Percentiles rank a stretch among this genome's conserved stretches.
These are phyloP conservation scores for Sesia apiformis DNA, from an alignment of 2,888 invertebrate genomes.

Conservation along the genomic window DNA sequence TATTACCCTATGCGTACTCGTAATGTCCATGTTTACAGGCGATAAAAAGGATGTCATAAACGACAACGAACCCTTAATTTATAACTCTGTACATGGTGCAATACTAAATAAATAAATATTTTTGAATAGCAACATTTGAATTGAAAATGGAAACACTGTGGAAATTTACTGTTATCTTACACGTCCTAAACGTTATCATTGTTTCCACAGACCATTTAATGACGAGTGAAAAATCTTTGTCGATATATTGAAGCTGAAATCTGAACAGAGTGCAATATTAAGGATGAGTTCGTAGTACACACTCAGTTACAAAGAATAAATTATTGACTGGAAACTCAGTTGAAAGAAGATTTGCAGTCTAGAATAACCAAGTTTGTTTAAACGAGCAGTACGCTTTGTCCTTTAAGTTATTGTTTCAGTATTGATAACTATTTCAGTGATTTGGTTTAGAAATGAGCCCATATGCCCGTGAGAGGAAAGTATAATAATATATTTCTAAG, in stretches of 20 bases:
- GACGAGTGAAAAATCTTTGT: conserved; percentile 52
- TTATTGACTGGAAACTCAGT: conserved; percentile 60
- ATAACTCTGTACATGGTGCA: no score
- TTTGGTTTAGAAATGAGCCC: conserved; percentile 59
- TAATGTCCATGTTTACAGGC: no score
- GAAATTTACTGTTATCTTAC: background rate
- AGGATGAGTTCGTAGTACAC: conserved; percentile 75
- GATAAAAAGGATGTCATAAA: no score
- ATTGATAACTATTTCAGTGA: conserved; percentile 43
- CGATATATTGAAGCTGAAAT: conserved; percentile 52
- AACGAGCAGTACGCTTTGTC: conserved; percentile 43
- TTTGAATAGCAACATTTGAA: no score
- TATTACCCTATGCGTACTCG: no score
- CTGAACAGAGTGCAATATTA: conserved; percentile 67
- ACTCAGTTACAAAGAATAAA: conserved; percentile 74
- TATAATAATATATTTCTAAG: conserved; percentile 49
- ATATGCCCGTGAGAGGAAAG: conserved; percentile 51
- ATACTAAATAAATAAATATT: no score
- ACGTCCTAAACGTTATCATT: conserved; percentile 43
- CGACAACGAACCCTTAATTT: no score
- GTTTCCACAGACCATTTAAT: conserved; percentile 54
- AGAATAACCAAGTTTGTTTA: conserved; percentile 48
- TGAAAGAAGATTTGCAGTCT: conserved; percentile 54
- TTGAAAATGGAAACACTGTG: background rate
- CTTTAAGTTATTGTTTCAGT: conserved; percentile 44